Evolutionary conservation across 2,888 invertebrate species (phyloP).

Genomic region (Rutpela maculata): DNA sequence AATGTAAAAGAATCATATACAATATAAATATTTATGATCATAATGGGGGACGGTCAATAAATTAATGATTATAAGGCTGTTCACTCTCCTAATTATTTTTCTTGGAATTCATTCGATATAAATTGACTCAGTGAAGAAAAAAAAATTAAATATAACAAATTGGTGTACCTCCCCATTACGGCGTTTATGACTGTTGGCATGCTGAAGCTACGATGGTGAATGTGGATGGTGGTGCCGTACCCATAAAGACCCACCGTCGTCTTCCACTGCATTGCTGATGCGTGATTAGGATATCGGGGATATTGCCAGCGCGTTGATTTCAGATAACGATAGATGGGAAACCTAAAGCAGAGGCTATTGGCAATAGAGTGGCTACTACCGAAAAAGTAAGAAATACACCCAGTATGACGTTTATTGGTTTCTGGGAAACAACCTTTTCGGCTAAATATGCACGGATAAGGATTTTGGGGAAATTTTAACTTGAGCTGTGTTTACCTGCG

Average conservation of each 20-base stretch:
- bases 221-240: constrained; percentile 13
- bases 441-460: neutral
- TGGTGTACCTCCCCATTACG: neutral
- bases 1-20: no score
- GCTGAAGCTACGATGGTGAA: constrained; percentile 1
- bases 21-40: no score
- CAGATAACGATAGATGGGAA: constrained; percentile 1
- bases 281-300: constrained; percentile 37
- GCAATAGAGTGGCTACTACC: constrained; percentile 3
- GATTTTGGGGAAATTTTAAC: neutral
- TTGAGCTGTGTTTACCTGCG: neutral
- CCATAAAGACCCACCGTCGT: constrained; percentile 21
- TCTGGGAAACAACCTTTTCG: neutral
- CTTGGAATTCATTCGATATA: no score
- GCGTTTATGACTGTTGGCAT: constrained; percentile 8
- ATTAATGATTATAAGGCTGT: no score
- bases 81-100: no score
- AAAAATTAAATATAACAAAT: neutral
- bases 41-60: no score
- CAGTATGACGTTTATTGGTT: neutral
- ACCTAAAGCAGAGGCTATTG: constrained; percentile 6
- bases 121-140: no score
- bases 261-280: constrained; percentile 38
- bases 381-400: neutral
- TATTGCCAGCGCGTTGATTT: constrained; percentile 34